Evolutionary conservation across 2,797 vertebrate genomes (phyloP).

Genomic region (Chrysocyon brachyurus): DNA sequence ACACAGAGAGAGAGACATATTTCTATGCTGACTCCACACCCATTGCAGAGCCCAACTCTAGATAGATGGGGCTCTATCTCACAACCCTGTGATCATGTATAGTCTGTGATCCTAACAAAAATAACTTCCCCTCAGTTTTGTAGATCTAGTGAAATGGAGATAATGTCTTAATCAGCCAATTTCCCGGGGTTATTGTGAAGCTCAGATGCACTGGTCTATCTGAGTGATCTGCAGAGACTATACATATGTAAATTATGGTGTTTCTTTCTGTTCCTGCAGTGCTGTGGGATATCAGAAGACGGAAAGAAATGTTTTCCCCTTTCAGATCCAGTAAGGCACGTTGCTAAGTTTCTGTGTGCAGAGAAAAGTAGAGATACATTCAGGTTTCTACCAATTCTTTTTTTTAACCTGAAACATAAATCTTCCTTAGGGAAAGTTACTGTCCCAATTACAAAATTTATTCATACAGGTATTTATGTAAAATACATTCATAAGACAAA

Average conservation of each 20-base stretch:
- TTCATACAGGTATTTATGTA: conserved; percentile 19
- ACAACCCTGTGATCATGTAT: neutral
- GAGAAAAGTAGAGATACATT: neutral
- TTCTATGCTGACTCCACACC: neutral
- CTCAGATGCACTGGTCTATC: neutral
- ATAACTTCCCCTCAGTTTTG: neutral
- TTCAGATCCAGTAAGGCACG: neutral
- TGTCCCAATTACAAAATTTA: conserved; percentile 51
- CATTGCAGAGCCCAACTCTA: neutral
- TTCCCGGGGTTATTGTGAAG: neutral
- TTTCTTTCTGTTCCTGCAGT: neutral
- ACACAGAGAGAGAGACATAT: neutral
- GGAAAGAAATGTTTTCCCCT: neutral
- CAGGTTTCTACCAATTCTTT: neutral
- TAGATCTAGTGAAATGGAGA: neutral
- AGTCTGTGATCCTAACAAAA: neutral
- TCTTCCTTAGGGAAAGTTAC: conserved; percentile 6
- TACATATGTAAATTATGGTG: neutral
- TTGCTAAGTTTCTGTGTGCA: neutral
- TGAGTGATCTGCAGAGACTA: neutral
- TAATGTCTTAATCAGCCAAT: neutral
- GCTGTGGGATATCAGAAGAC: neutral
- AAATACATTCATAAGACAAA: conserved; percentile 37
- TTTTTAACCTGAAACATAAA: neutral
- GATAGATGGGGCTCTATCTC: neutral